Evolutionary conservation across 2,113 vertebrate genomes (phyloP), one percentile per base, ranked within the genome.

Genomic region (Thryonomys swinderianus): DNA sequence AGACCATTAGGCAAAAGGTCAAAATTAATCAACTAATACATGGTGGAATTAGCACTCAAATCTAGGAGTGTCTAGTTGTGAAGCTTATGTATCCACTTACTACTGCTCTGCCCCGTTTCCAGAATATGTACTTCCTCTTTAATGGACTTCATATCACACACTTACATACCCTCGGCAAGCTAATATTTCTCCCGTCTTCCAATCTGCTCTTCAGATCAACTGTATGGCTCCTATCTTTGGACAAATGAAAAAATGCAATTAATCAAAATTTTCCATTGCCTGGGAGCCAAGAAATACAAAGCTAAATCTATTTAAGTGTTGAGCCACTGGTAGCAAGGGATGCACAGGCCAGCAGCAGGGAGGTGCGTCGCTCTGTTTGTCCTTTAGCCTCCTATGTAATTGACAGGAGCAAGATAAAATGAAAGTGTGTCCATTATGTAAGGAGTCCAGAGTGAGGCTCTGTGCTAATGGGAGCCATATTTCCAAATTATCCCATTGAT

Each of bases 401-500:
- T 92, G 48, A 69, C 21, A 67, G 59, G 37, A 80, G n/a, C 14
- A 67, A 84, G 61, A 92, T 3, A 48, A 69, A 57, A 81, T 93
- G 76, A 94, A 97, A 96, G 74, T 87, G 30, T 93, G 51, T 86
- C 79, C 66, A 30, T 88, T 88, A 94, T 7, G 4, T 78, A 71
- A 93, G 59, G 17, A 93, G 61, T 79, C 90, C 73, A 95, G 34
- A 90, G 74, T 42, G 59, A 42, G 59, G 23, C 66, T 97, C 51
- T 48, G 53, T 92, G 81, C 20, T 96, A 96, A 96, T 91, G 62
- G 87, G 34, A 88, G 61, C 51, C 53, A 84, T 96, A 97, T 96
- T 96, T 97, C 40, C 94, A 96, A 95, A 96, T 95, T 95, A 96
- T 89, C 82, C 45, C 88, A 96, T 81, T 86, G 73, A 94, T 95